A percentile compares a stretch with the other conserved stretches of the same genome.
phyloP scores from a whole-genome alignment of 2,888 invertebrate species.

The Ypsolopha scabrella region DNA sequence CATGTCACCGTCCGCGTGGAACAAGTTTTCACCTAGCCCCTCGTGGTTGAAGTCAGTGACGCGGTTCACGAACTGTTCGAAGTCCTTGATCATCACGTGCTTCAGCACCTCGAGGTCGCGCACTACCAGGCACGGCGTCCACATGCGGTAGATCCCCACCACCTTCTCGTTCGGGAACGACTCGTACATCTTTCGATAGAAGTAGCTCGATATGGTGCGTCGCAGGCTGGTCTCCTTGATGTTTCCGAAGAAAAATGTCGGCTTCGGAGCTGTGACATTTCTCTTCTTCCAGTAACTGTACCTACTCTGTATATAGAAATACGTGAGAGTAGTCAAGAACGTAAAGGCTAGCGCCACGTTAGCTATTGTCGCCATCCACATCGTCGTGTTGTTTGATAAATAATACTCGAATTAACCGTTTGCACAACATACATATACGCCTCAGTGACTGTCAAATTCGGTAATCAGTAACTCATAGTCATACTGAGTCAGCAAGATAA shows the following conservation, averaged over 20 bases:
- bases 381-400: too few species aligned
- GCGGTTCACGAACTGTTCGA: slow-evolving; percentile 9
- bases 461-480: too few species aligned
- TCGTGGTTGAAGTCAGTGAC: slow-evolving; percentile 8
- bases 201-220: background rate
- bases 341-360: background rate
- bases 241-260: slow-evolving; percentile 1
- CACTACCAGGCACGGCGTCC: too few species aligned
- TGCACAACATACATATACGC: too few species aligned
- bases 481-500: too few species aligned
- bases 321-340: background rate
- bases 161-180: too few species aligned
- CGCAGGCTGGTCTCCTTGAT: background rate
- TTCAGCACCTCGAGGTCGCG: too few species aligned
- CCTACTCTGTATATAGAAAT: too few species aligned
- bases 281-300: background rate
- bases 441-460: too few species aligned
- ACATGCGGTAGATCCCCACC: too few species aligned
- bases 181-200: background rate
- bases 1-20: slow-evolving; percentile 9
- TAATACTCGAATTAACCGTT: too few species aligned
- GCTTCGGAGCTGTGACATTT: background rate
- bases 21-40: slow-evolving; percentile 9
- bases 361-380: background rate
- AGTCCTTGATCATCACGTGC: too few species aligned